Evolutionary conservation across 2,113 vertebrate species (phyloP).

Genomic region (Hystrix cristata): DNA sequence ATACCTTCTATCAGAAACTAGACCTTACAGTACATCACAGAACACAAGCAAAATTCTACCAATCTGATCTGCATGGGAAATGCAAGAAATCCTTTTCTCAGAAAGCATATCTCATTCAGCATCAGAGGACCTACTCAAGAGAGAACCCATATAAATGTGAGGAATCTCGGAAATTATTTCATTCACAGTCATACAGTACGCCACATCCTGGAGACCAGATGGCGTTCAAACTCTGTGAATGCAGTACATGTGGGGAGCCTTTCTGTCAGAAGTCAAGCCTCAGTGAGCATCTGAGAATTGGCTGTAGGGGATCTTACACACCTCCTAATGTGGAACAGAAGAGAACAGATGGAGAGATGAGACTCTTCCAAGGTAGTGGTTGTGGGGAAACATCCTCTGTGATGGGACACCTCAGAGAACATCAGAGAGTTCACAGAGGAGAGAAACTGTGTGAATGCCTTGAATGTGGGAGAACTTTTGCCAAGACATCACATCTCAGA

Average conservation of each 20-base stretch:
- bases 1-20: conserved; percentile 37
- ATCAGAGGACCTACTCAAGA: conserved; percentile 29
- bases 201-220: conserved; percentile 61
- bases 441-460: neutral
- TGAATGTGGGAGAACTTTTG: neutral
- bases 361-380: neutral
- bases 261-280: conserved; percentile 40
- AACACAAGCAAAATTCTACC: conserved; percentile 86
- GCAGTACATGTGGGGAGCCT: neutral
- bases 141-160: conserved; percentile 85
- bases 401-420: neutral
- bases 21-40: conserved; percentile 4
- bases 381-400: neutral
- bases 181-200: conserved; percentile 53
- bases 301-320: conserved; percentile 27
- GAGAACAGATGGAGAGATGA: neutral
- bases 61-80: conserved; percentile 78
- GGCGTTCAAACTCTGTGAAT: neutral
- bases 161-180: conserved; percentile 69
- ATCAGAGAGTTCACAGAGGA: conserved; percentile 4
- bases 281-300: conserved; percentile 35
- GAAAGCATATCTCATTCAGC: conserved; percentile 7
- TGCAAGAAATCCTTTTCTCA: conserved; percentile 34
- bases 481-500: neutral
- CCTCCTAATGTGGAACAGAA: neutral